These are phyloP conservation scores for Tiliacea citrago DNA, from an alignment of 2,888 invertebrate genomes.

Conservation along the genomic window DNA sequence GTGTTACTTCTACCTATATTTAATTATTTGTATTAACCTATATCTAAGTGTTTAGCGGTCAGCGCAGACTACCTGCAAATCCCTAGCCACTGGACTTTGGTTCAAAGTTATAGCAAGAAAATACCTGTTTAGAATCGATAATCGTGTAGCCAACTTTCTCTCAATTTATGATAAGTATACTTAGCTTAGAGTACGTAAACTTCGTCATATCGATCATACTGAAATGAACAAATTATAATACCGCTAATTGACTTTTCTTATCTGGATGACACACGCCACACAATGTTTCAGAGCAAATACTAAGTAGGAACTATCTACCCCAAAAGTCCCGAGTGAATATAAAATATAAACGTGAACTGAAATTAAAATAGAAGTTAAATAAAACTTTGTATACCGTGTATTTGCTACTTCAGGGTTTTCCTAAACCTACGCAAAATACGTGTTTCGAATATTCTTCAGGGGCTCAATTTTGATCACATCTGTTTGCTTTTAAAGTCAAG, in stretches of 20 bases:
- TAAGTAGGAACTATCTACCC: neutral
- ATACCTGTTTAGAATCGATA: no score
- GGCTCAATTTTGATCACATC: constrained; percentile 21
- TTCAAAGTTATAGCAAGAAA: no score
- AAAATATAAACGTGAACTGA: constrained; percentile 24
- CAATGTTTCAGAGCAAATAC: neutral
- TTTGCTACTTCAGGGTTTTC: constrained; percentile 10
- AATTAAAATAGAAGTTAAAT: constrained; percentile 21
- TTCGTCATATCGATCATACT: neutral
- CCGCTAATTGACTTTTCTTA: neutral
- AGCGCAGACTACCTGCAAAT: no score
- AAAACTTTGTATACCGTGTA: constrained; percentile 9
- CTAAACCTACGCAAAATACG: constrained; percentile 35
- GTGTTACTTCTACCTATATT: no score
- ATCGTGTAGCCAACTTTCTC: no score
- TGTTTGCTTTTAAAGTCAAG: constrained; percentile 20
- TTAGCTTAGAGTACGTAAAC: neutral
- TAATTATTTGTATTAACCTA: no score
- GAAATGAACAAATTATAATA: neutral
- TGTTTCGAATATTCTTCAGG: constrained; percentile 40
- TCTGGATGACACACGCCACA: neutral
- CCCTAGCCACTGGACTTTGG: no score
- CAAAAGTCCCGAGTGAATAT: neutral
- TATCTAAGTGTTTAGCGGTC: no score
- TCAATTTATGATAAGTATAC: no score